Evolutionary conservation across 2,888 invertebrate genomes (phyloP), one percentile per base, ranked within the genome.

Genomic region (Nephrotoma appendiculata): DNA sequence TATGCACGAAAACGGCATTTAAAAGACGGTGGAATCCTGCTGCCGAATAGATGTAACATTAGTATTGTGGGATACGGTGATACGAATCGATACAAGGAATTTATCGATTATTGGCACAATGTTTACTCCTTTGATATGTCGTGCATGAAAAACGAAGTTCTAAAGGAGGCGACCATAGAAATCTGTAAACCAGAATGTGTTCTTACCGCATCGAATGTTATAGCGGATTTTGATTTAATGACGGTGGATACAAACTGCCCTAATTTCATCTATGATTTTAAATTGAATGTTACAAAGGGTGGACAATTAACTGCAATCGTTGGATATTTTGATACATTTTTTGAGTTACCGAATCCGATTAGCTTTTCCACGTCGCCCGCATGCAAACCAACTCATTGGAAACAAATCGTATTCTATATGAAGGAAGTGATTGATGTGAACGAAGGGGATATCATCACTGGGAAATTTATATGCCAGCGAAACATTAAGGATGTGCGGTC

Each of bases 101-200:
- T 95, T 87, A 95, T 98, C 2, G 94, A 94, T 84, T 98, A 96
- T 91, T 99, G 98, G 98, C 95, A 97, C 19, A 94, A 98, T 91
- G 98, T 99, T 0, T 98, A 98, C 89, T 98, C 98, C 0, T 98
- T 96, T 89, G 96, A 96, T 92, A 99, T 99, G 98, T 95, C 95
- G 87, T 96, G 96, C 89, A 95, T 99, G 95, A 96, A 96, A 90
- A 93, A 94, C 0, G 96, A 97, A 90, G 97, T 97, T 0, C 92
- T 98, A 0, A 93, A 94, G 89, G 98, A 98, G 90, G 95, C 96
- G 0, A 93, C 94, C 15, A 94, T 97, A 71, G 95, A 95, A 89
- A 91, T 94, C 31, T 94, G 95, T 2, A 90, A 91, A 85, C 89
- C 92, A 0, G 93, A 94, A 48, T 92, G 93, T 88, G 92, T 97